These are phyloP conservation scores for Tupaia tana DNA, from an alignment of 2,113 vertebrate species.

Conservation along the genomic window DNA sequence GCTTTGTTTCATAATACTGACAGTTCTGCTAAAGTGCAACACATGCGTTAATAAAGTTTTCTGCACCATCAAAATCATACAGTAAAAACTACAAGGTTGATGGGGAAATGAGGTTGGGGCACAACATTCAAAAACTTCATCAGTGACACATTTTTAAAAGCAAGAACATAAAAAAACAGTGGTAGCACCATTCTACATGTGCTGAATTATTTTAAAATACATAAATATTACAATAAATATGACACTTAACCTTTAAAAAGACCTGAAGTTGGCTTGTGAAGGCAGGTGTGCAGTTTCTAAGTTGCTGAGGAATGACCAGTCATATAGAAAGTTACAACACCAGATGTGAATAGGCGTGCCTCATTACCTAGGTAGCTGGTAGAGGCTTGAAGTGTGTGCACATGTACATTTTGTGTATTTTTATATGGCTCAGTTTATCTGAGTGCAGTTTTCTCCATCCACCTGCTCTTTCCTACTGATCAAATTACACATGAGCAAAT, in stretches of 20 bases:
- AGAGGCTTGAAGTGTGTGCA: too few relatives aligned
- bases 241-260: background rate
- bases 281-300: too few relatives aligned
- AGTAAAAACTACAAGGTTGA: background rate
- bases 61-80: background rate
- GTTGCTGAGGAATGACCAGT: background rate
- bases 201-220: background rate
- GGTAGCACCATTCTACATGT: background rate
- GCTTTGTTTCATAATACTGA: background rate
- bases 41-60: background rate
- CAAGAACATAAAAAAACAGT: background rate
- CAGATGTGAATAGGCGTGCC: background rate
- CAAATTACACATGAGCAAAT: background rate
- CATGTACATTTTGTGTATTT: rapidly evolving
- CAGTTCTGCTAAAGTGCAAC: background rate
- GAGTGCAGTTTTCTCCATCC: background rate
- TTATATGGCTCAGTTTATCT: background rate
- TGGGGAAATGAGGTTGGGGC: background rate
- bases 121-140: background rate
- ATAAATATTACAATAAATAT: background rate
- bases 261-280: background rate
- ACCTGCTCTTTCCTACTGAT: background rate
- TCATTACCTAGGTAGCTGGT: background rate
- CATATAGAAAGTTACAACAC: background rate
- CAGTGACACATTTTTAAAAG: background rate